These are phyloP conservation scores for Zaprionus obscuricornis DNA, from an alignment of 2,888 invertebrate genomes.

Conservation along the genomic window DNA sequence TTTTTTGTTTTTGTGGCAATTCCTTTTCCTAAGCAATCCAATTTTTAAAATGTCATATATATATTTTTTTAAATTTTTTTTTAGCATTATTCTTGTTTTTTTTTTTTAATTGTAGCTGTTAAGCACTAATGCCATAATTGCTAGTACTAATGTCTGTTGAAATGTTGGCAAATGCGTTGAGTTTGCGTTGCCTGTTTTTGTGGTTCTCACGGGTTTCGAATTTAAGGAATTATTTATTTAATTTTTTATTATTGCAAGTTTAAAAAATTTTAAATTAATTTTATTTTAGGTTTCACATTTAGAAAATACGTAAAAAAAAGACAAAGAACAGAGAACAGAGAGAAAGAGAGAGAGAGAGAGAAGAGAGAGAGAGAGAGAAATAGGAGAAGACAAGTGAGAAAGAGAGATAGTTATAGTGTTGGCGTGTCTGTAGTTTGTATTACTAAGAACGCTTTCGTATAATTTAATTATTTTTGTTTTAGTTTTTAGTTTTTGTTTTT, in stretches of 20 bases:
- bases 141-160: slow-evolving; percentile 82
- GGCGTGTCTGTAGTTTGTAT: slow-evolving; percentile 45
- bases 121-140: slow-evolving; percentile 77
- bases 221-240: slow-evolving; percentile 36
- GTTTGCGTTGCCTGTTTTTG: slow-evolving; percentile 83
- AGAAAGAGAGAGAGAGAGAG: slow-evolving; percentile 53
- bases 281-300: slow-evolving; percentile 46
- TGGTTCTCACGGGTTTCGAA: slow-evolving; percentile 32
- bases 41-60: slow-evolving; percentile 36
- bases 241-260: slow-evolving; percentile 22
- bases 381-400: slow-evolving; percentile 46
- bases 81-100: not conserved
- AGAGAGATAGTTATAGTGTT: slow-evolving; percentile 67
- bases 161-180: slow-evolving; percentile 81
- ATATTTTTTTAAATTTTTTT: slow-evolving; percentile 16
- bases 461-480: too few relatives aligned
- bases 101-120: slow-evolving; percentile 61
- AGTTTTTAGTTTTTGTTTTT: too few relatives aligned
- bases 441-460: slow-evolving; percentile 27
- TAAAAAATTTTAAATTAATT: slow-evolving; percentile 31
- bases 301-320: slow-evolving; percentile 61
- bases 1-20: slow-evolving; percentile 68
- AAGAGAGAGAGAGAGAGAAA: slow-evolving; percentile 59
- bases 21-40: slow-evolving; percentile 64
- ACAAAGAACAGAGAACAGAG: slow-evolving; percentile 54